These are phyloP conservation scores for Piezodorus guildinii DNA, from an alignment of 1,140 invertebrate species.

Conservation along the genomic window DNA sequence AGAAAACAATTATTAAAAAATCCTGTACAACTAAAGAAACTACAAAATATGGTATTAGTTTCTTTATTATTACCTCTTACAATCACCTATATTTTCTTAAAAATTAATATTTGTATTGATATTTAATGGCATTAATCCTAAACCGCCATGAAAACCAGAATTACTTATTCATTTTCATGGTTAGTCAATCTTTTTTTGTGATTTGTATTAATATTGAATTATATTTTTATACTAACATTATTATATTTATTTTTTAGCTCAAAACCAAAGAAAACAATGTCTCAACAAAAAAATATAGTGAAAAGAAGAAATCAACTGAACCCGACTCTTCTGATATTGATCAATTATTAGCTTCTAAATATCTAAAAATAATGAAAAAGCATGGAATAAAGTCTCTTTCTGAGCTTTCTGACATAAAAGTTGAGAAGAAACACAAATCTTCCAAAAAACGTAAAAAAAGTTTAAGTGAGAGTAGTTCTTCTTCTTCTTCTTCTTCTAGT, in stretches of 20 bases:
- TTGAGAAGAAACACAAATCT: neutral
- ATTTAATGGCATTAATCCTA: too few relatives aligned
- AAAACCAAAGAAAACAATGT: slow-evolving; percentile 15
- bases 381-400: slow-evolving; percentile 31
- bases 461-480: too few relatives aligned
- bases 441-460: neutral
- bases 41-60: slow-evolving; percentile 57
- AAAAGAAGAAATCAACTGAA: slow-evolving; percentile 13
- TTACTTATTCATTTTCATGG: too few relatives aligned
- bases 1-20: slow-evolving; percentile 69
- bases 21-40: slow-evolving; percentile 76
- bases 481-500: too few relatives aligned
- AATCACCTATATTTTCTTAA: too few relatives aligned
- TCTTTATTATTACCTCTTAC: neutral
- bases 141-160: too few relatives aligned
- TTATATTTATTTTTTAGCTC: slow-evolving; percentile 6
- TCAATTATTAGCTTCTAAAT: slow-evolving; percentile 34
- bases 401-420: neutral
- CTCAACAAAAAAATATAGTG: slow-evolving; percentile 33
- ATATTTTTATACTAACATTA: neutral
- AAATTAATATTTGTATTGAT: too few relatives aligned
- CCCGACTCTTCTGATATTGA: slow-evolving; percentile 30
- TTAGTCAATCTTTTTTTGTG: too few relatives aligned
- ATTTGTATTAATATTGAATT: neutral
- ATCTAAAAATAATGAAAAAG: slow-evolving; percentile 35